phyloP scores from a whole-genome alignment of 1,140 invertebrate species.

The Drepana arcuata region DNA sequence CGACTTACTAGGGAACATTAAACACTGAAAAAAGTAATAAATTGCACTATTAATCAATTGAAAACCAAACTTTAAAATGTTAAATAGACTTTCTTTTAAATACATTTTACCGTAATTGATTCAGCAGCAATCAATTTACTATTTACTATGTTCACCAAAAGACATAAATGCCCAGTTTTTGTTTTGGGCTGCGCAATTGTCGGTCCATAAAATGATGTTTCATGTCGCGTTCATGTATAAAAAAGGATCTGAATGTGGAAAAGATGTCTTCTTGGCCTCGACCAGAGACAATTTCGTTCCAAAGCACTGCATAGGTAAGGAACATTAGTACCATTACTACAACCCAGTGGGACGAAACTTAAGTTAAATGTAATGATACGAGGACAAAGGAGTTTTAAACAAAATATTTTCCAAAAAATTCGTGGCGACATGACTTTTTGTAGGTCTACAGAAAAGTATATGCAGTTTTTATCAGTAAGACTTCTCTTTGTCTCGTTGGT shows the following conservation, averaged over 20 bases:
- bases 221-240: constrained; percentile 5
- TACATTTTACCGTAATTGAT: constrained; percentile 10
- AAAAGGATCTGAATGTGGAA: constrained; percentile 3
- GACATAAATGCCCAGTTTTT: constrained; percentile 26
- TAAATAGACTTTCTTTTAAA: no score
- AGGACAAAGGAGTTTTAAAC: constrained; percentile 18
- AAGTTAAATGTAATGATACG: constrained; percentile 24
- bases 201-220: constrained; percentile 20
- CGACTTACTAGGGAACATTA: no score
- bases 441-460: constrained; percentile 8
- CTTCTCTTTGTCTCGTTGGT: constrained; percentile 1
- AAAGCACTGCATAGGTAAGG: constrained; percentile 5
- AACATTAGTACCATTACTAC: background rate
- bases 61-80: no score
- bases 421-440: constrained; percentile 22
- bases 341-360: constrained; percentile 23
- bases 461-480: background rate
- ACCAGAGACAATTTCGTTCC: constrained; percentile 11
- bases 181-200: constrained; percentile 18
- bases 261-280: constrained; percentile 11
- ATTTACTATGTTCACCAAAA: constrained; percentile 16
- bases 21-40: no score
- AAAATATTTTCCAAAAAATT: no score
- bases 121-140: constrained; percentile 1
- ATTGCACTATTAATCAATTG: no score